Evolutionary conservation across 2,797 vertebrate species (phyloP), one percentile per base, ranked within the genome.

Genomic region (Argyrosomus regius): DNA sequence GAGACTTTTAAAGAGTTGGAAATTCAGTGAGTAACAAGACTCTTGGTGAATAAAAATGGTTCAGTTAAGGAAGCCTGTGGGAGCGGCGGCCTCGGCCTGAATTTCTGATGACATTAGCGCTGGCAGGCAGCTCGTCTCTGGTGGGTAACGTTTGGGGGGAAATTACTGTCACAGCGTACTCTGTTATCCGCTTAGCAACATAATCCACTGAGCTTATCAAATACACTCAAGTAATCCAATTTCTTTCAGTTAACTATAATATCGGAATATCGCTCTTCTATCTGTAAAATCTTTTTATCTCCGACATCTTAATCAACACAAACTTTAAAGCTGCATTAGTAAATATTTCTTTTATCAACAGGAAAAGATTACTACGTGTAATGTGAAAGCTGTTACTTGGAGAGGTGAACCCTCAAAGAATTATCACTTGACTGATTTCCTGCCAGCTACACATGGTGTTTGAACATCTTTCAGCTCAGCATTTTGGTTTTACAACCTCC

Each of bases 181-280:
- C 72, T 69, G 76, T 75, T 22, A 74, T 80, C 77, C 11, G 22
- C 53, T 79, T 74, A 72, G 39, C n/a, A 49, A 52, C 46, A 45
- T 72, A 83, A 79, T 87, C 82, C 62, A 56, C 57, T 43, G 58
- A 87, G 12, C 39, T 69, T 59, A 81, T 83, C 65, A 72, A 74
- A 75, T 52, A 60, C 41, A 54, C 17, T 6, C 60, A 53, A 66
- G 56, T 84, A 84, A 82, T 88, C 79, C 75, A 76, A 72, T 80
- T 80, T 73, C 20, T 79, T 28, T 77, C 65, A 45, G 18, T 80
- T 77, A 80, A 53, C 67, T 63, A 14, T 53, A 22, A 22, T 22
- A 22, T 22, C 22, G 28, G 56, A 64, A 14, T 45, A 49, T 45
- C 66, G 64, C 31, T 10, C 16, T 26, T 62, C 9, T 50, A 48